Evolutionary conservation across 2,797 vertebrate species (phyloP).

Genomic region (Cossypha caffra): DNA sequence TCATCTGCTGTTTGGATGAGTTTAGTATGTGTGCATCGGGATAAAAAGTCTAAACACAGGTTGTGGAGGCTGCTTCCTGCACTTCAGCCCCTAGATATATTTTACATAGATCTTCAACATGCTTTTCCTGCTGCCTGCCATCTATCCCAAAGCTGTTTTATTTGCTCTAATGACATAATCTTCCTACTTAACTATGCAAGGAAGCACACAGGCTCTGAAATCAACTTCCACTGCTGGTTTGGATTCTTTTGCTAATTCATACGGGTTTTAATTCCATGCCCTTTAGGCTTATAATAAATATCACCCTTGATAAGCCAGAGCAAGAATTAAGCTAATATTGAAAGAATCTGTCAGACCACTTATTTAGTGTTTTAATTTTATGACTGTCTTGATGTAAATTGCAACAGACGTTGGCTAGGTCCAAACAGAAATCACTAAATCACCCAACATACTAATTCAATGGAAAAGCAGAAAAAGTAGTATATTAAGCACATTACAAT

Average conservation of each 20-base stretch:
- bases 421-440: conserved; percentile 34
- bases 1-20: not conserved
- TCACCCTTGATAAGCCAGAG: not conserved
- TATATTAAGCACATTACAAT: not conserved
- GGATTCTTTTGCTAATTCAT: conserved; percentile 13
- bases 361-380: conserved; percentile 61
- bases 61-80: not conserved
- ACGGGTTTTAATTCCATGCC: not conserved
- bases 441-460: not conserved
- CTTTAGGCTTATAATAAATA: conserved; percentile 42
- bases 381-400: conserved; percentile 10
- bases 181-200: not conserved
- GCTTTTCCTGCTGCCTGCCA: not conserved
- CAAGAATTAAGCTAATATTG: conserved; percentile 46
- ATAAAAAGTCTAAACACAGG: not conserved
- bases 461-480: not conserved
- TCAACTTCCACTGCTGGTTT: not conserved
- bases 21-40: not conserved
- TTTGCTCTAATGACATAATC: not conserved
- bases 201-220: not conserved
- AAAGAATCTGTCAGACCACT: conserved; percentile 18
- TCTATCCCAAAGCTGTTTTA: not conserved
- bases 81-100: not conserved
- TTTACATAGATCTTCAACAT: not conserved
- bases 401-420: not conserved